Percentiles rank a stretch among this genome's conserved stretches.
Conservation (phyloP, 2,113 vertebrate species). For the Amblyopsis rosae region DNA sequence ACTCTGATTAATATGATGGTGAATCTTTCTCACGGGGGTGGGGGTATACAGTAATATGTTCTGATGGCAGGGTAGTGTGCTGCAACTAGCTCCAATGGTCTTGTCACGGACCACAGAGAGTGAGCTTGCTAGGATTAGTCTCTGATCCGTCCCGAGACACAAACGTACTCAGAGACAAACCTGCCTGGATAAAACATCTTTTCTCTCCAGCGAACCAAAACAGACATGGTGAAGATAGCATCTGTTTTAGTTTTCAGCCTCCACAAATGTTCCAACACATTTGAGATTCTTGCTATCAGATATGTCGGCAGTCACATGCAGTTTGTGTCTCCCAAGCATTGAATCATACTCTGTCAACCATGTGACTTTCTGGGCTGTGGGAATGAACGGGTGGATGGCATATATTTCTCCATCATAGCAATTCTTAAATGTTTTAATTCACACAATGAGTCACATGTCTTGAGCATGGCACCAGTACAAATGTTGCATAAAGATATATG, state of each 20-base stretch:
- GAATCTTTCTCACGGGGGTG: slow-evolving; percentile 41
- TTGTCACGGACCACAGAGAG: slow-evolving; percentile 50
- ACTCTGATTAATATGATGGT: not conserved
- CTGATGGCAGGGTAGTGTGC: slow-evolving; percentile 44
- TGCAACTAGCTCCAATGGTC: slow-evolving; percentile 31
- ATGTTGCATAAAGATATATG: slow-evolving; percentile 27
- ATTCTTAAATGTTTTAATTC: slow-evolving; percentile 2
- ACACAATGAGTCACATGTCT: slow-evolving; percentile 24
- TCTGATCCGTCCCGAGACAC: slow-evolving; percentile 48
- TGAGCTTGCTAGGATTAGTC: slow-evolving; percentile 47
- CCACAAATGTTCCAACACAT: slow-evolving; percentile 53
- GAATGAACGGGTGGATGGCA: slow-evolving; percentile 43
- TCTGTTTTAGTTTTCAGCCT: slow-evolving; percentile 63
- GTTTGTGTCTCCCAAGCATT: slow-evolving; percentile 38
- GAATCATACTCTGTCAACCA: slow-evolving; percentile 41
- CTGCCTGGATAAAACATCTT: slow-evolving; percentile 40
- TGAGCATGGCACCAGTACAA: slow-evolving; percentile 24
- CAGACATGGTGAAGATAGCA: slow-evolving; percentile 31
- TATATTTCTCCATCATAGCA: slow-evolving; percentile 16
- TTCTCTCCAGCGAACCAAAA: slow-evolving; percentile 39
- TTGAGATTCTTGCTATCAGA: slow-evolving; percentile 42
- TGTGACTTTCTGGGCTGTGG: slow-evolving; percentile 40
- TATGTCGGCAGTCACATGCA: slow-evolving; percentile 42
- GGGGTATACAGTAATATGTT: slow-evolving; percentile 35
- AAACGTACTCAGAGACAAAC: slow-evolving; percentile 49